Evolutionary conservation across 2,113 vertebrate genomes (phyloP).

Genomic region (Myocastor coypus): DNA sequence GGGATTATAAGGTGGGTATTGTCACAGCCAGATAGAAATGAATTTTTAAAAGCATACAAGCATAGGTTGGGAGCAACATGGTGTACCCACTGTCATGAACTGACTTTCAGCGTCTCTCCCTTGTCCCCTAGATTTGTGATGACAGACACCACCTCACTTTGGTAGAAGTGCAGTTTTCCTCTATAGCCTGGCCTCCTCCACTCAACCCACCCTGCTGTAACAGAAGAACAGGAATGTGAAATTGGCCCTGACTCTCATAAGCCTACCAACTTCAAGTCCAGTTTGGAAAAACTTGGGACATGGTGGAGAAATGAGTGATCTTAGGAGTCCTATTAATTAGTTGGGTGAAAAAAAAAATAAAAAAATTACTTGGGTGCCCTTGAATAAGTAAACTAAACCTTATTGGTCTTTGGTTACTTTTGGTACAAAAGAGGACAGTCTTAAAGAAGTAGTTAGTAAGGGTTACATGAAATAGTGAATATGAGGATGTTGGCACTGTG

Average conservation of each 20-base stretch:
- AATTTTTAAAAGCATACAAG: neutral
- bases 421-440: neutral
- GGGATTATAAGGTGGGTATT: neutral
- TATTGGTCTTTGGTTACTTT: neutral
- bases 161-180: neutral
- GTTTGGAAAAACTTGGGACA: neutral
- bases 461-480: neutral
- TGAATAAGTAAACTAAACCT: neutral
- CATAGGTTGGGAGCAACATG: neutral
- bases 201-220: neutral
- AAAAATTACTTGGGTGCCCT: neutral
- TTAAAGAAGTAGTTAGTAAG: neutral
- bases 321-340: neutral
- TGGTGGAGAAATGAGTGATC: neutral
- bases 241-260: neutral
- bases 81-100: too few species aligned
- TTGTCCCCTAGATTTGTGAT: neutral
- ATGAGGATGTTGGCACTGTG: neutral
- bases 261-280: neutral
- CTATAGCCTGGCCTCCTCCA: neutral
- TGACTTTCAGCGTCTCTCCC: neutral
- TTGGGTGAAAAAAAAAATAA: too few species aligned
- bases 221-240: neutral
- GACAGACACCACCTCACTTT: neutral
- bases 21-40: too few species aligned